Base-by-base conservation (phyloP, 2,113 vertebrate genomes). In the Reinhardtius hippoglossoides region DNA sequence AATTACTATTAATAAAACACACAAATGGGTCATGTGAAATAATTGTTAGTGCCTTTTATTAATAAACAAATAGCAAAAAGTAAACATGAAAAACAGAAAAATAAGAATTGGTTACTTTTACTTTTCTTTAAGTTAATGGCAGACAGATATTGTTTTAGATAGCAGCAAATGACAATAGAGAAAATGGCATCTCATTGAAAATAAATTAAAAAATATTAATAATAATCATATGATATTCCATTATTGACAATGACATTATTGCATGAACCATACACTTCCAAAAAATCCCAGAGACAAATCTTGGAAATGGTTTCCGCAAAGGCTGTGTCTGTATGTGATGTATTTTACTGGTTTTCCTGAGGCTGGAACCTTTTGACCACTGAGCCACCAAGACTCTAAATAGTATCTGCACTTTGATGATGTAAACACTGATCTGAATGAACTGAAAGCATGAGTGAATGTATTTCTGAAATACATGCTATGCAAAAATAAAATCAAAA, bases 61-160 rank as follows among this genome's bases (percentile, higher is more conserved):
- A 56, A 50, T 20, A 83, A 72, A 81, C 9, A 71, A 21, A 56
- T 26, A 40, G 63, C 66, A 79, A 72, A 79, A 78, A 77, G 26
- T 0, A 67, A 52, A 61, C 24, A 42, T 2, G 62, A 9, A 60
- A 68, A 74, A 77, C 37, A 2, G 23, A 64, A 20, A 65, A n/a
- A 42, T 37, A 69, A 57, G 54, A 56, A 10, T 13, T 31, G 31
- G 24, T 15, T 2, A 8, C 24, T 21, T 16, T 21, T 10, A 56
- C 35, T 35, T 35, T 35, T 37, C 15, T 50, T 66, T 1, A 68
- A 70, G 57, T 62, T 14, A 55, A 16, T 55, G 27, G 27, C 50
- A 16, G n/a, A 40, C 14, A 55, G 12, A 20, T 66, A 9, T 16
- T 7, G 1, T 5, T 54, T 23, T 20, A 44, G 2, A 9, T 73